Conservation (phyloP, 2,113 vertebrate genomes). For the Buteo buteo region DNA sequence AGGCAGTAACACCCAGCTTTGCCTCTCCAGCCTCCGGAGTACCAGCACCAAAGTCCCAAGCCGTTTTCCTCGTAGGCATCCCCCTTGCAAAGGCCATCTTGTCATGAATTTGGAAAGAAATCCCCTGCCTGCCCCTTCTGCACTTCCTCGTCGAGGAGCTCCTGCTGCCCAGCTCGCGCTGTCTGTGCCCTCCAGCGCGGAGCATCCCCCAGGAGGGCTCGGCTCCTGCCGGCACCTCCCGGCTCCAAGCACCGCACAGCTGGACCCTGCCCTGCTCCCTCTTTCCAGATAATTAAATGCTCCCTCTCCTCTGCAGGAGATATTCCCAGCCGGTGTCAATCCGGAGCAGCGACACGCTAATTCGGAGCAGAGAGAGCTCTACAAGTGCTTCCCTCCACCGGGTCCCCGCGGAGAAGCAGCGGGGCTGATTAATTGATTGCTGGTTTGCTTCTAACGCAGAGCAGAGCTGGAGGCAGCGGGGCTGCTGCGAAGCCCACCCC, state of each 20-base stretch:
- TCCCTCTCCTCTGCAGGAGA: not conserved
- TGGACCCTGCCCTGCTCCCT: not conserved
- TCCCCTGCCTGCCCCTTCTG: too few species aligned
- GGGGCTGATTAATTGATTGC: not conserved
- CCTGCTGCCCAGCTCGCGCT: rapidly evolving
- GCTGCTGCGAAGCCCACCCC: not conserved
- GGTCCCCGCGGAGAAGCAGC: not conserved
- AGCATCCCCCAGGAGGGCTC: too few species aligned
- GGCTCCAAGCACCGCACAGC: rapidly evolving
- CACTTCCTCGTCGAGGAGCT: not conserved
- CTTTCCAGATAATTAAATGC: not conserved
- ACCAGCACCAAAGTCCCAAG: not conserved
- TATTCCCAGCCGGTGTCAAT: not conserved
- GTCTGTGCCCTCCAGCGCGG: rapidly evolving
- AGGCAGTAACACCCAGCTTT: not conserved
- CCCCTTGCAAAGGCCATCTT: not conserved
- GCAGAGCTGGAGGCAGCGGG: not conserved
- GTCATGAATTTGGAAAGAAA: not conserved
- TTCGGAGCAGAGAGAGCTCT: not conserved
- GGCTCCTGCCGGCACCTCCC: not conserved
- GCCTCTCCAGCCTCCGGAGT: rapidly evolving
- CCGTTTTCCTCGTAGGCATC: not conserved
- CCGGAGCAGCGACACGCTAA: rapidly evolving
- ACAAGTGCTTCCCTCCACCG: not conserved
- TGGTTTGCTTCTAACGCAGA: not conserved